Evolutionary conservation across 2,113 vertebrate species (phyloP), one percentile per base, ranked within the genome.

Genomic region (Peromyscus polionotus): DNA sequence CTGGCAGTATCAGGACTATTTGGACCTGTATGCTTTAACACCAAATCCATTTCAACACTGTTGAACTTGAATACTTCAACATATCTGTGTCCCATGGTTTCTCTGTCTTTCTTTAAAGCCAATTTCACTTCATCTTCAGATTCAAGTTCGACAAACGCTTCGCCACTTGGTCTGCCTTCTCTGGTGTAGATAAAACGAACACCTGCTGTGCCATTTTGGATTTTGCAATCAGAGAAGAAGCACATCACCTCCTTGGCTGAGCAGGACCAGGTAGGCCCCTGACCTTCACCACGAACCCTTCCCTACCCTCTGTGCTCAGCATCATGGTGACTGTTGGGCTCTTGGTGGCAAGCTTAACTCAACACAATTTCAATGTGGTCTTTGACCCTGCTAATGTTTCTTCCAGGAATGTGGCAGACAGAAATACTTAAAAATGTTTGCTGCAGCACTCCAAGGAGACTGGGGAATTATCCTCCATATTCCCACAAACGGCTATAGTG

Each of bases 41-140:
- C 99, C 99, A 99, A 99, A 98, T 99, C 99, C 99, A 99, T 99
- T 99, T 99, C 99, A 94, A 99, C 99, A 98, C 99, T 99, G 99
- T 99, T 99, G 97, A 99, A 99, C 98, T 99, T 99, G 99, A 99
- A 99, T 97, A 99, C 99, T 99, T 99, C 99, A 81, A 99, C 99
- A 5, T 99, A 99, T 99, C 99, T 98, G 99, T 99, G 99, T 95
- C 99, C 99, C 99, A 99, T 99, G n/a, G 99, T 99, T 99, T 99
- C 99, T 99, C 99, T 99, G 99, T 99, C 99, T 97, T 99, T 99
- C 98, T 99, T 99, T 97, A 99, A 98, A 7, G 99, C 99, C 92
- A 99, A 92, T 98, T 99, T 99, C 93, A 99, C 98, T 98, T 99
- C 99, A 22, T 99, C 99, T 97, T 99, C 99, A 0, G 99, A 98